phyloP scores from a whole-genome alignment of 2,113 vertebrate species.

The Carassius auratus region DNA sequence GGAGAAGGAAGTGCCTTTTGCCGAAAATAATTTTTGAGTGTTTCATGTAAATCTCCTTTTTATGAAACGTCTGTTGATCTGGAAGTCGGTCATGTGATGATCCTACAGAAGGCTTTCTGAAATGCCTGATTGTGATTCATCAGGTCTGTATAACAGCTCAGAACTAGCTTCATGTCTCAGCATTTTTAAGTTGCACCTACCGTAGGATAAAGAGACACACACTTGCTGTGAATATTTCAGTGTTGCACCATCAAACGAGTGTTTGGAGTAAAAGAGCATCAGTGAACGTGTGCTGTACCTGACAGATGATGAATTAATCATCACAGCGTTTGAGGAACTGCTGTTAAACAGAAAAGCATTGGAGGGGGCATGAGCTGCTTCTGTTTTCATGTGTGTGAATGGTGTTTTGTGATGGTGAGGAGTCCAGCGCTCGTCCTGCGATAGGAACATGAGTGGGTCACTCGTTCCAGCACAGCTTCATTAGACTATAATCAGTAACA shows the following conservation, averaged over 20 bases:
- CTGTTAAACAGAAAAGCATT: too few species aligned
- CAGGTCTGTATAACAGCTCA: too few species aligned
- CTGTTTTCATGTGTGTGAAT: too few species aligned
- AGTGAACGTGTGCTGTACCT: neutral
- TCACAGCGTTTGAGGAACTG: neutral
- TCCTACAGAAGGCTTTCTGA: too few species aligned
- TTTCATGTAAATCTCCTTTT: neutral
- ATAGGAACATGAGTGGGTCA: neutral
- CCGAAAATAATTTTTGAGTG: neutral
- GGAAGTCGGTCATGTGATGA: too few species aligned
- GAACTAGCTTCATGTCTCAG: too few species aligned
- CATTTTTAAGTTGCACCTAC: neutral
- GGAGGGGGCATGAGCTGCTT: too few species aligned
- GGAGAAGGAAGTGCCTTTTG: neutral
- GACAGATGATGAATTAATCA: neutral
- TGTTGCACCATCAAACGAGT: neutral
- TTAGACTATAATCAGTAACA: neutral
- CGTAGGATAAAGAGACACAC: neutral
- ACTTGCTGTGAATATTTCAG: neutral
- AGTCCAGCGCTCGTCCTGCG: too few species aligned
- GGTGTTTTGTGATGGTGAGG: too few species aligned
- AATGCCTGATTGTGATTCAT: neutral
- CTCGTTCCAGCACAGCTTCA: neutral
- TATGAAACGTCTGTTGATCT: too few species aligned
- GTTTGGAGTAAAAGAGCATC: neutral